Evolutionary conservation across 2,888 invertebrate species (phyloP).

Genomic region (Andricus curvator): DNA sequence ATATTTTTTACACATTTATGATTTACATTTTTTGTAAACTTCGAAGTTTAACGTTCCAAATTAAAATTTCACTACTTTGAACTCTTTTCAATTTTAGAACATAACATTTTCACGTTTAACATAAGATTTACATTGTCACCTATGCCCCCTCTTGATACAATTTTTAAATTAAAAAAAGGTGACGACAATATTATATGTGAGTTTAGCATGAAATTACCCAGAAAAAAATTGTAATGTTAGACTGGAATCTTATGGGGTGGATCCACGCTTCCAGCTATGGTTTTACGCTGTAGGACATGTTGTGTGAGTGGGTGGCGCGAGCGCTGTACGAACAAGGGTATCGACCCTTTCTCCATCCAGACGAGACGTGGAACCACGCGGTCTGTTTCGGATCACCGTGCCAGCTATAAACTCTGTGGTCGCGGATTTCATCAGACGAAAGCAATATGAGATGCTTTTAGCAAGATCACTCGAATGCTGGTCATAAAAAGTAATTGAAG

Average conservation of each 20-base stretch:
- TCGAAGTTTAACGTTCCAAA: too few relatives aligned
- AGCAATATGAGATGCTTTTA: neutral
- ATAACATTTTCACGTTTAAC: too few relatives aligned
- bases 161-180: too few relatives aligned
- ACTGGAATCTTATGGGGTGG: conserved; percentile 17
- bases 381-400: conserved; percentile 47
- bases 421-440: conserved; percentile 5
- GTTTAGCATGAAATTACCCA: neutral
- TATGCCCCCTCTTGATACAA: too few relatives aligned
- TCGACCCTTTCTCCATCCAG: conserved; percentile 69
- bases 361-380: conserved; percentile 60
- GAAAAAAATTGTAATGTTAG: neutral
- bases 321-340: conserved; percentile 71
- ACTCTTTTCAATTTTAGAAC: too few relatives aligned
- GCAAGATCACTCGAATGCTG: conserved; percentile 11
- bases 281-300: conserved; percentile 39
- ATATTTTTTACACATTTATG: too few relatives aligned
- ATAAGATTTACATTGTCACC: too few relatives aligned
- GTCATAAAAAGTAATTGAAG: conserved; percentile 13
- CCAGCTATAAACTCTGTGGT: conserved; percentile 21
- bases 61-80: too few relatives aligned
- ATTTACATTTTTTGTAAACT: too few relatives aligned
- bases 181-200: too few relatives aligned
- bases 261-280: conserved; percentile 24
- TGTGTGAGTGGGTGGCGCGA: conserved; percentile 63